These are phyloP conservation scores for Autographa pulchrina DNA, from an alignment of 2,888 invertebrate species.

Conservation along the genomic window DNA sequence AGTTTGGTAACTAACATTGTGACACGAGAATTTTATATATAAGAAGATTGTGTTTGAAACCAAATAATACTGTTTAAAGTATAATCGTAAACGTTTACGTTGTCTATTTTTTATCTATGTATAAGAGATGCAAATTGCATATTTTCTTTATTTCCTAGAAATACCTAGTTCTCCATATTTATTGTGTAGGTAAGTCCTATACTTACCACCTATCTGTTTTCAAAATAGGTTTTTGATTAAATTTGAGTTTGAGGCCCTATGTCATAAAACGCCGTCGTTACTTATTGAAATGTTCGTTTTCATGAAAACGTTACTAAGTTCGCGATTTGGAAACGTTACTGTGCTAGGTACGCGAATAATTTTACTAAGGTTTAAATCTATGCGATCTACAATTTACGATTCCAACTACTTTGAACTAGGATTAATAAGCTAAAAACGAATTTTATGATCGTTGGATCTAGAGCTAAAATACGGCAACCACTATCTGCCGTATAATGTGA, in stretches of 20 bases:
- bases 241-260: not conserved
- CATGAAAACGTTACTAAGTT: not conserved
- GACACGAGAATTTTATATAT: too few relatives aligned
- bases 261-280: not conserved
- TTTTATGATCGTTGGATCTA: slow-evolving; percentile 28
- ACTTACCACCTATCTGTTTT: not conserved
- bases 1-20: too few relatives aligned
- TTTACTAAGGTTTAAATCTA: slow-evolving; percentile 10
- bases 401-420: slow-evolving; percentile 32
- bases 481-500: slow-evolving; percentile 8
- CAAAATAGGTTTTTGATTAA: not conserved
- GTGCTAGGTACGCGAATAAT: slow-evolving; percentile 15
- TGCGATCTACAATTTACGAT: slow-evolving; percentile 5
- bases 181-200: too few relatives aligned
- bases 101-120: too few relatives aligned
- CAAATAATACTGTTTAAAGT: too few relatives aligned
- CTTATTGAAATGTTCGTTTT: too few relatives aligned
- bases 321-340: not conserved
- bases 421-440: slow-evolving; percentile 24
- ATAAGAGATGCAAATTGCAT: too few relatives aligned
- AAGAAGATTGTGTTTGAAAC: too few relatives aligned
- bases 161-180: too few relatives aligned
- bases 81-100: too few relatives aligned
- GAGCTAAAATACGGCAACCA: slow-evolving; percentile 30
- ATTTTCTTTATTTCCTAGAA: too few relatives aligned